Percentiles rank a stretch among this genome's conserved stretches.
These are phyloP conservation scores for Pampus argenteus DNA, from an alignment of 2,797 vertebrate species.

Conservation along the genomic window DNA sequence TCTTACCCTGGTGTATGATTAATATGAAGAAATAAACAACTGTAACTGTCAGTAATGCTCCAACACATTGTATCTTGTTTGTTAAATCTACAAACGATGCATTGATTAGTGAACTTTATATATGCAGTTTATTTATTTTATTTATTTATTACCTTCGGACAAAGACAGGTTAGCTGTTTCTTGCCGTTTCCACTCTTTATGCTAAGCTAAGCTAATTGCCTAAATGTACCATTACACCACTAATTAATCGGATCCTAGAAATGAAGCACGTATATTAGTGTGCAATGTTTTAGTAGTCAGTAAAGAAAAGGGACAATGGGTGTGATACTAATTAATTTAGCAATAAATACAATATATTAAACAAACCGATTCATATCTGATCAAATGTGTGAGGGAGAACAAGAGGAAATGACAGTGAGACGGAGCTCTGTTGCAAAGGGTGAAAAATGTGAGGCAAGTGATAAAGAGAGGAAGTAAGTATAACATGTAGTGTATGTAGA, in stretches of 20 bases:
- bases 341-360: constrained; percentile 30
- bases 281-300: constrained; percentile 23
- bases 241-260: constrained; percentile 36
- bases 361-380: constrained; percentile 32
- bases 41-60: background rate
- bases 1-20: background rate
- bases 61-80: background rate
- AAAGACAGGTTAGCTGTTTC: too few relatives aligned
- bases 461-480: constrained; percentile 29
- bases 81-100: background rate
- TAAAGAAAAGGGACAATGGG: constrained; percentile 25
- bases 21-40: background rate
- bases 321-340: constrained; percentile 28
- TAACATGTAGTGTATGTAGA: constrained; percentile 44
- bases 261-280: constrained; percentile 18
- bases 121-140: too few relatives aligned
- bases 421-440: constrained; percentile 19
- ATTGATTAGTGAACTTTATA: background rate
- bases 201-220: too few relatives aligned
- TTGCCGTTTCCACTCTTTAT: too few relatives aligned
- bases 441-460: constrained; percentile 30
- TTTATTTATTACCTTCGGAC: too few relatives aligned
- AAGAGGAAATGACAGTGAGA: constrained; percentile 36
- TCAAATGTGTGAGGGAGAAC: background rate
- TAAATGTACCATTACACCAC: constrained; percentile 15